phyloP scores from a whole-genome alignment of 2,888 invertebrate genomes.

The Galerucella pusilla region DNA sequence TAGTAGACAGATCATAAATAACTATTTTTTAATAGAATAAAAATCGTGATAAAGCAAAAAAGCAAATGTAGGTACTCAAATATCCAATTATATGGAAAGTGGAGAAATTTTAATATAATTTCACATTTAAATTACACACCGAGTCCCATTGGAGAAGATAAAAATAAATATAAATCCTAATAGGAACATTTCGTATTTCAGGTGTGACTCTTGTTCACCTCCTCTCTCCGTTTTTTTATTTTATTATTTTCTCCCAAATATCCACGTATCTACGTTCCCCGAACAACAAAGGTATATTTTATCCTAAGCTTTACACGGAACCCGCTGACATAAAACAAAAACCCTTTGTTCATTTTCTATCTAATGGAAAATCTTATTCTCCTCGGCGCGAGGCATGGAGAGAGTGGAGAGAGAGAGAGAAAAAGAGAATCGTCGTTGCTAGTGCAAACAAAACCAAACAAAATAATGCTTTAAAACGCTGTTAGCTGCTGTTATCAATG shows the following conservation, averaged over 20 bases:
- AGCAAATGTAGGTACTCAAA: too few species aligned
- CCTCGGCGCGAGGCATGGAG: slow-evolving; percentile 25
- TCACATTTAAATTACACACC: too few species aligned
- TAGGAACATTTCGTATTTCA: slow-evolving; percentile 2
- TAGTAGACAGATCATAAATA: too few species aligned
- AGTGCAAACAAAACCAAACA: slow-evolving; percentile 44
- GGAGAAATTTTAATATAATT: too few species aligned
- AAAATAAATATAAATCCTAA: not conserved
- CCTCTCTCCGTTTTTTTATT: slow-evolving; percentile 14
- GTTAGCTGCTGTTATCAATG: slow-evolving; percentile 48
- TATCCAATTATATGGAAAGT: too few species aligned
- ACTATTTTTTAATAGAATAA: too few species aligned
- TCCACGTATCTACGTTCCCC: slow-evolving; percentile 34
- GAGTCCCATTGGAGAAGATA: not conserved
- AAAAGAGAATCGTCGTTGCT: slow-evolving; percentile 30
- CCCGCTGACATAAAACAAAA: slow-evolving; percentile 41
- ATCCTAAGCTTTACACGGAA: slow-evolving; percentile 36
- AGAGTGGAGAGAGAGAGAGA: slow-evolving; percentile 10
- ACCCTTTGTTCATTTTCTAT: slow-evolving; percentile 44
- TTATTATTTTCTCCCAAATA: slow-evolving; percentile 35
- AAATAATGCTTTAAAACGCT: slow-evolving; percentile 47
- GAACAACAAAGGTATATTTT: slow-evolving; percentile 36
- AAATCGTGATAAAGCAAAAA: too few species aligned
- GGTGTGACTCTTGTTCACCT: slow-evolving; percentile 11
- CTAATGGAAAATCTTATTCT: slow-evolving; percentile 45